These are phyloP conservation scores for Heliornis fulica DNA, from an alignment of 2,113 vertebrate genomes.

Conservation along the genomic window DNA sequence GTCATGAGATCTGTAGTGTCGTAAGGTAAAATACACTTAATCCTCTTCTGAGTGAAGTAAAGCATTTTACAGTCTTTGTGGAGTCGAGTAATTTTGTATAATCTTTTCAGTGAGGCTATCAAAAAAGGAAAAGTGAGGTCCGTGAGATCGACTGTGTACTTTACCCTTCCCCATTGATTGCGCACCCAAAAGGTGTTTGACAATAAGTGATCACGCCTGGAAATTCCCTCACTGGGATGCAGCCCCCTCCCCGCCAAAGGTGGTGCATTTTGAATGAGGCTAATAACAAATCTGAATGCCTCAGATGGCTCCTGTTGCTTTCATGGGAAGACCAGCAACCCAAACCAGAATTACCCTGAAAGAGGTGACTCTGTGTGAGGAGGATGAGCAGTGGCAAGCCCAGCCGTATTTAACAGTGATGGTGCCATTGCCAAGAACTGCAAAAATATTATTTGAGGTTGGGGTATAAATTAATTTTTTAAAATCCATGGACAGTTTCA, in stretches of 20 bases:
- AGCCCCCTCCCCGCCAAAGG: not conserved
- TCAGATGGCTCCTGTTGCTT: not conserved
- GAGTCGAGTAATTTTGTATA: constrained; percentile 33
- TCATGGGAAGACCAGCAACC: not conserved
- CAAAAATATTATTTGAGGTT: not conserved
- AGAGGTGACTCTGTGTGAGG: not conserved
- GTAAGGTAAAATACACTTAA: constrained; percentile 1
- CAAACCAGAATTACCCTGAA: not conserved
- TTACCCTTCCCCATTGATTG: rapidly evolving
- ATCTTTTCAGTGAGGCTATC: constrained; percentile 46
- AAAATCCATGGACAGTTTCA: not conserved
- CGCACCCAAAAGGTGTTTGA: not conserved
- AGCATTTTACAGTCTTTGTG: constrained; percentile 22
- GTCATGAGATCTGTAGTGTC: constrained; percentile 32
- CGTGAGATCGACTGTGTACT: not conserved
- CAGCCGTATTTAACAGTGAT: not conserved
- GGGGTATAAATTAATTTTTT: not conserved
- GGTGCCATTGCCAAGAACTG: not conserved
- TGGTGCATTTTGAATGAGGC: not conserved
- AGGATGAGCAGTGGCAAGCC: not conserved
- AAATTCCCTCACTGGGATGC: not conserved
- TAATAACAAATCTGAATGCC: not conserved
- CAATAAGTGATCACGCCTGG: not conserved
- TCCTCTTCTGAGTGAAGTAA: constrained; percentile 28
- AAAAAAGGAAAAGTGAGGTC: not conserved